Base-by-base conservation (phyloP, 2,888 invertebrate genomes). In the Hydroisotoma schaefferi region DNA sequence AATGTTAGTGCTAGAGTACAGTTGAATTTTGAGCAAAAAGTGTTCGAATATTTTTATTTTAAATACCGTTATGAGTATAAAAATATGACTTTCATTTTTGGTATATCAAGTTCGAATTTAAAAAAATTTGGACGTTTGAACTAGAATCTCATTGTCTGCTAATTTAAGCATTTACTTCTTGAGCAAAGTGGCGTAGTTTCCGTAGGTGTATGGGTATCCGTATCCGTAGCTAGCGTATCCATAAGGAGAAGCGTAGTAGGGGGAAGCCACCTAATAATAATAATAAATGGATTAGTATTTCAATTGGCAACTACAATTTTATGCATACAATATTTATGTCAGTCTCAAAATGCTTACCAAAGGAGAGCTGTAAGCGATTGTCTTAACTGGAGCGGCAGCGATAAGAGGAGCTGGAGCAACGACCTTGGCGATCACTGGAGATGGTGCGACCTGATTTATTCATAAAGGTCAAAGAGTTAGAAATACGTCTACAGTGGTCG, bases 341-440 rank as follows among this genome's bases (percentile, higher is more conserved):
- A 55, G 26, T 48, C 15, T 33, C n/a, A n/a, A n/a, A n/a, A n/a
- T n/a, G n/a, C n/a, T n/a, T n/a, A n/a, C n/a, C 15, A 46, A 8
- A 4, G 37, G 56, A 2, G 37, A 3, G 15, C 23, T 12, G 46
- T 46, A 46, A 3, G 46, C 22, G 20, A 46, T 46, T 4, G 46
- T 46, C 25, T 23, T 46, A n/a, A 40, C 57, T 57, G 40, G 51
- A 28, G 52, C 57, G 18, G 56, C 56, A 12, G 44, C 54, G 28
- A 43, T 33, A 28, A 33, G 25, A 23, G 44, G 51, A 15, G 28
- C 49, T 43, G 44, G n/a, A 4, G 37, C 43, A 12, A 28, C 52
- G 4, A 38, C 38, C 26, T 33, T 38, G 37, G 51, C 57, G n/a
- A 22, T 27, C 5, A 47, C 58, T 15, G 52, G 44, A 3, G 44